Conservation (phyloP, 2,797 vertebrate genomes). For the Melopsittacus undulatus region DNA sequence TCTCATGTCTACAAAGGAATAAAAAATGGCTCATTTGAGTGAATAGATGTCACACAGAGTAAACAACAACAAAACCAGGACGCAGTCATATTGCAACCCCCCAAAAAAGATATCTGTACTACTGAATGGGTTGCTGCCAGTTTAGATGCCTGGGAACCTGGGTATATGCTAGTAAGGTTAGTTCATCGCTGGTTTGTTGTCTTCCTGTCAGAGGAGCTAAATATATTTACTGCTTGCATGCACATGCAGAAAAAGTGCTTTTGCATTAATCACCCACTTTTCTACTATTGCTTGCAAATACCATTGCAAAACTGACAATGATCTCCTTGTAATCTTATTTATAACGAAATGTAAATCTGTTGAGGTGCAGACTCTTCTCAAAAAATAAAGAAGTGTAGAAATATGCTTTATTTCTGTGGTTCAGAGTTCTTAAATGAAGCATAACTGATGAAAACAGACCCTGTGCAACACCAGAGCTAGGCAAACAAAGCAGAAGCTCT, state of each 20-base stretch:
- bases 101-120: not conserved
- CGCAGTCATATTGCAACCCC: not conserved
- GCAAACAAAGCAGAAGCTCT: not conserved
- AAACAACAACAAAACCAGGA: constrained; percentile 60
- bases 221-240: not conserved
- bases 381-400: not conserved
- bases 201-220: not conserved
- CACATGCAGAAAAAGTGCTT: not conserved
- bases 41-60: constrained; percentile 58
- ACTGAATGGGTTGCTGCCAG: not conserved
- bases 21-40: constrained; percentile 70
- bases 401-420: not conserved
- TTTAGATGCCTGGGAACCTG: not conserved
- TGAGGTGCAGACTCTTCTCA: not conserved
- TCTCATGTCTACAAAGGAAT: constrained; percentile 66
- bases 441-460: not conserved
- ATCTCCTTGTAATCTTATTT: not conserved
- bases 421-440: not conserved
- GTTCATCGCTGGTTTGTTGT: not conserved
- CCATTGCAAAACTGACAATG: not conserved
- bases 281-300: not conserved
- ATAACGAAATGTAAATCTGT: not conserved
- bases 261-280: not conserved
- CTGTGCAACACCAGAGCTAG: not conserved
- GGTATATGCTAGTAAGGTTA: not conserved